Evolutionary conservation across 2,113 vertebrate species (phyloP).

Genomic region (Crocuta crocuta): DNA sequence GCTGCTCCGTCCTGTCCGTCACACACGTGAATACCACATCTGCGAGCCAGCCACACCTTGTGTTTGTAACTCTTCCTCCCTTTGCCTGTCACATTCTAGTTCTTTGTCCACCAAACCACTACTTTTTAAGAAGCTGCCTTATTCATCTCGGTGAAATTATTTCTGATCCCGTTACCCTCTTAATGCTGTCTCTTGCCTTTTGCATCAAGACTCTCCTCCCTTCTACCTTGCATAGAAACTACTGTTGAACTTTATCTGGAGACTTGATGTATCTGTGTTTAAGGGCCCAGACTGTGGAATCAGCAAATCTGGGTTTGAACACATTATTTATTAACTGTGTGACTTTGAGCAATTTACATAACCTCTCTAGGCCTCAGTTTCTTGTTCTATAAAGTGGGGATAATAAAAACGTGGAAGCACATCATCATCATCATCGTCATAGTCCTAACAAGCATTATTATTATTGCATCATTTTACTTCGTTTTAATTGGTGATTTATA

Average conservation of each 20-base stretch:
- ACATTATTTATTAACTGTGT: background rate
- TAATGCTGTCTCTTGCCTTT: background rate
- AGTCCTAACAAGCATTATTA: background rate
- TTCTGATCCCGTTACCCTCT: background rate
- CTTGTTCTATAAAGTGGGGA: background rate
- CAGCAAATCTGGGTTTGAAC: background rate
- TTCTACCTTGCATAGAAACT: background rate
- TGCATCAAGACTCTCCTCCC: background rate
- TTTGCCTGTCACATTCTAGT: background rate
- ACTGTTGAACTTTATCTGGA: background rate
- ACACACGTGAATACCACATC: background rate
- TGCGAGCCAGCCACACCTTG: background rate
- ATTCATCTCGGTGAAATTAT: background rate
- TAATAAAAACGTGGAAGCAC: background rate
- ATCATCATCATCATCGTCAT: background rate
- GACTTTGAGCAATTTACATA: background rate
- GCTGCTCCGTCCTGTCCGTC: too few species aligned
- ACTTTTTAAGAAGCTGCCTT: background rate
- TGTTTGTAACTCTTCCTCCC: background rate
- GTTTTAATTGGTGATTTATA: background rate
- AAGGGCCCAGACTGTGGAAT: background rate
- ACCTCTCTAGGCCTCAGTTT: background rate
- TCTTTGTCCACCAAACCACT: background rate
- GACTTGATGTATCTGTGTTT: background rate
- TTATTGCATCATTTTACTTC: background rate